Evolutionary conservation across 2,888 invertebrate genomes (phyloP), one percentile per base, ranked within the genome.

Genomic region (Drosophila antonietae): DNA sequence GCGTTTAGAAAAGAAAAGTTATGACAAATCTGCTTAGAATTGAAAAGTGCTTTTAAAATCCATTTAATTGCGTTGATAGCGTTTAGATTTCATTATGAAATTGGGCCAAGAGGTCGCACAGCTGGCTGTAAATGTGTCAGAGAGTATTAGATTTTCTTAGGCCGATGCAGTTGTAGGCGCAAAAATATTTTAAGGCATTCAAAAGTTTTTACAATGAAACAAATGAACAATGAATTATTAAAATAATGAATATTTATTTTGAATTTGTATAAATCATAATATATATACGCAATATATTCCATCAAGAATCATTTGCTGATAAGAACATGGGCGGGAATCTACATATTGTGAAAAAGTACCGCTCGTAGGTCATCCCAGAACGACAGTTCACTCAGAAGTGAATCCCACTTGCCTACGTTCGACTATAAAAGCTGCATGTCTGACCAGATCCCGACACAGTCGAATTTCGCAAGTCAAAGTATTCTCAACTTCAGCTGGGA

Each of bases 1-100:
- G 77, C 77, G 66, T 78, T 80, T 73, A 77, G 87, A 89, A 86
- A 89, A 75, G 81, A 89, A 86, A 86, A 86, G 86, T 86, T 83
- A 83, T 85, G 69, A 61, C 59, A 49, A 37, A 62, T 77, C 39
- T 44, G 43, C 31, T 6, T 6, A 15, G 20, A 23, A 6, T 8
- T 53, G 41, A 57, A 55, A 51, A 44, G 53, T 56, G 64, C 15
- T 53, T 60, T 63, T 46, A 14, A 49, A 65, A 44, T 46, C 15
- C 20, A 39, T 35, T 51, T 44, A 46, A n/a, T 51, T 62, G 41
- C 14, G 18, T 9, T 61, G 61, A 65, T 65, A 69, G 44, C 46
- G 55, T n/a, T 49, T 49, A 9, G 20, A 61, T 51, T 55, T 49
- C 20, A 44, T 70, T 65, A 1, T 12, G 23, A 23, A 79, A 77